Evolutionary conservation across 1,140 invertebrate species (phyloP).

Genomic region (Drosophila virilis): DNA sequence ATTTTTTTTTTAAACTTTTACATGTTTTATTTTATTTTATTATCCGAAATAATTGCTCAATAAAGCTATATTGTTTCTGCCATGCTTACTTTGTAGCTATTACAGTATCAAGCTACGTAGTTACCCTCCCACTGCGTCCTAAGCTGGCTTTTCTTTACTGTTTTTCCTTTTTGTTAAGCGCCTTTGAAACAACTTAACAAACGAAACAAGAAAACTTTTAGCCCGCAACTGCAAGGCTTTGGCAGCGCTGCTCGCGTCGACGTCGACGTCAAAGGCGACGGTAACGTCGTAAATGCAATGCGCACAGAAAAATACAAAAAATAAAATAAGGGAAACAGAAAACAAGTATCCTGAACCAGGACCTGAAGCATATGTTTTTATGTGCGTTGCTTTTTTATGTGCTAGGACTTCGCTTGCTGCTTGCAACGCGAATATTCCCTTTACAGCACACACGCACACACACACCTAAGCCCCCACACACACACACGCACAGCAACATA

Average conservation of each 20-base stretch:
- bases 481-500: neutral
- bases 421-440: conserved; percentile 34
- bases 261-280: conserved; percentile 18
- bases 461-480: conserved; percentile 4
- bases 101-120: neutral
- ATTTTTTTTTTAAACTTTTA: neutral
- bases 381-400: conserved; percentile 70
- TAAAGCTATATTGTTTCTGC: conserved; percentile 15
- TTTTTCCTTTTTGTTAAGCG: conserved; percentile 49
- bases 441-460: conserved; percentile 1
- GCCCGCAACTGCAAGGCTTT: conserved; percentile 14
- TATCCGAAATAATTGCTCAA: conserved; percentile 22
- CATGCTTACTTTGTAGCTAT: neutral
- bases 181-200: conserved; percentile 51
- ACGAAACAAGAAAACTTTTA: conserved; percentile 27
- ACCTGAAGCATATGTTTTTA: conserved; percentile 70
- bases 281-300: conserved; percentile 20
- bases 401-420: conserved; percentile 58
- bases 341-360: conserved; percentile 47
- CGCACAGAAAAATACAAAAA: conserved; percentile 19
- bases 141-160: conserved; percentile 7
- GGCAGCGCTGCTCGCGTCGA: conserved; percentile 46
- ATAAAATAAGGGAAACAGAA: conserved; percentile 15
- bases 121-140: neutral
- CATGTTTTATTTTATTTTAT: neutral